Base-by-base conservation (phyloP, 2,888 invertebrate genomes). In the Lamellibrachia satsuma region DNA sequence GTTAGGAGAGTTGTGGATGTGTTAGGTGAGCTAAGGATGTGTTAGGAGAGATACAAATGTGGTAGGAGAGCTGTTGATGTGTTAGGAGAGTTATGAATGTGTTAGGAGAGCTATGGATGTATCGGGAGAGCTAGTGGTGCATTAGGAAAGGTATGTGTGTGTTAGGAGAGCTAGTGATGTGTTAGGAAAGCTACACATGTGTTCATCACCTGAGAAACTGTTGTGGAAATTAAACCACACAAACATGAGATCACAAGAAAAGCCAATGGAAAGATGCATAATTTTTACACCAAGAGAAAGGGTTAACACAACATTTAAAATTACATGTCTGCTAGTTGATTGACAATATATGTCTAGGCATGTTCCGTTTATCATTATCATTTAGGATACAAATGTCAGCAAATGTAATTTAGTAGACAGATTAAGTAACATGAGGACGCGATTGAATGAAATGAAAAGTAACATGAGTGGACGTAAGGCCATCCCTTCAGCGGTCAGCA, bases 341-440 rank as follows among this genome's bases (percentile, higher is more conserved):
- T 75, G 75, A 75, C 6, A 22, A 75, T n/a, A 75, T 75, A 22
- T 15, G 75, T 75, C 75, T 75, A 75, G 75, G n/a, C 75, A 22
- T 75, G 75, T 75, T 75, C 75, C n/a, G 75, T 75, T 75, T 75
- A 75, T 75, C 75, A 75, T 4, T 75, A n/a, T 75, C 75, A 75
- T 2, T 15, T 11, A 75, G 15, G 75, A 75, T 75, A 75, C 75
- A 22, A 22, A 15, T 75, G 75, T 75, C 11, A 15, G 7, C 75
- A 22, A 22, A 15, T 75, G 75, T 75, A 11, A 15, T 75, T 75
- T 11, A 22, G 15, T 6, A 75, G 75, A 75, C 75, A 75, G n/a
- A 75, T 75, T 75, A 22, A 75, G 75, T 75, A 75, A 75, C 22
- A n/a, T 75, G 75, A 75, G 1, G 39, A 39, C 39, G 39, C 39